Evolutionary conservation across 64 coral and sea anemone genomes (phyloP).

Genomic region (Actinia tenebrosa): DNA sequence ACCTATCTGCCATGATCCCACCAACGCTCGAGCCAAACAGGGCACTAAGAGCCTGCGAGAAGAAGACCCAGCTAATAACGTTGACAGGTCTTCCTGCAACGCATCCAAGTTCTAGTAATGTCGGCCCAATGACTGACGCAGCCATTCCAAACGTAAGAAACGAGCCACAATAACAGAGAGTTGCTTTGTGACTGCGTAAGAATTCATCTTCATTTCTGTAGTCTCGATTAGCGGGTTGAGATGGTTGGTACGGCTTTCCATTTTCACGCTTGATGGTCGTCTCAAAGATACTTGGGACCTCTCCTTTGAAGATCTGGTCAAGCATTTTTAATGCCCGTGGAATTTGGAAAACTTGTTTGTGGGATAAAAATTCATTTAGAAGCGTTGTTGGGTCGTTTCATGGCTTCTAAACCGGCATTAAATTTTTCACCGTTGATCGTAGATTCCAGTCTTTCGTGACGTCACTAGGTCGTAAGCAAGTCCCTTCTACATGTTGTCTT

Average conservation of each 20-base stretch:
- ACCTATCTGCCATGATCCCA: conserved; percentile 88
- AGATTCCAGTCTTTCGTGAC: not conserved
- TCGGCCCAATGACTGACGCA: conserved; percentile 86
- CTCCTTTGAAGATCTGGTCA: conserved; percentile 87
- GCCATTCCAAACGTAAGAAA: conserved; percentile 96
- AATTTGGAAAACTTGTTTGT: not conserved
- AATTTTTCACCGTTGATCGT: not conserved
- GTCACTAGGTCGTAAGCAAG: conserved; percentile 3
- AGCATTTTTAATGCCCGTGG: conserved; percentile 33
- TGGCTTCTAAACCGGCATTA: not conserved
- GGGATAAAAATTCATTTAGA: not conserved
- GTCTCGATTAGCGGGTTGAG: conserved; percentile 25
- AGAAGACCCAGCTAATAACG: conserved; percentile 86
- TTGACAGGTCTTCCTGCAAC: conserved; percentile 60
- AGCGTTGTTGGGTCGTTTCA: not conserved
- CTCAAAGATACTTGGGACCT: conserved; percentile 88
- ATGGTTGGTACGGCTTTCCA: not conserved
- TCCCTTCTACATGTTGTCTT: not conserved
- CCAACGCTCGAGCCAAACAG: conserved; percentile 86
- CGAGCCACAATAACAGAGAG: conserved; percentile 86
- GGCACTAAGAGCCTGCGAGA: conserved; percentile 80
- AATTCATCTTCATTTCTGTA: conserved; percentile 96
- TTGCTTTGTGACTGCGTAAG: conserved; percentile 59
- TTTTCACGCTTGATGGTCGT: conserved; percentile 79
- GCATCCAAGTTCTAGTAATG: conserved; percentile 88